These are phyloP conservation scores for Drosophila busckii DNA, from an alignment of 1,140 invertebrate species.

Conservation along the genomic window DNA sequence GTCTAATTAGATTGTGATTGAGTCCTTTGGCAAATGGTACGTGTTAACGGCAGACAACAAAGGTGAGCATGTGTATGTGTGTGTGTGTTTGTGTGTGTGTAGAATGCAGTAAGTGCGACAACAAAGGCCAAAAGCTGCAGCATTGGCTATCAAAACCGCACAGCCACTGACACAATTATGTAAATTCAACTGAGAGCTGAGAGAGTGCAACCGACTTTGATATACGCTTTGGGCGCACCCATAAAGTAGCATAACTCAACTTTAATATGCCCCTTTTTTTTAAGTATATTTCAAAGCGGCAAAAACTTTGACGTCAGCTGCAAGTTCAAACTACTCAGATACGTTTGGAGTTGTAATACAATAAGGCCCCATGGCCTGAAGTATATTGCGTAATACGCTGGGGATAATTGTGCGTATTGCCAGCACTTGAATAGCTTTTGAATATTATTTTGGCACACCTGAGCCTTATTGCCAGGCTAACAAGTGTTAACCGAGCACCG, in stretches of 20 bases:
- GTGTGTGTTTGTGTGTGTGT: not conserved
- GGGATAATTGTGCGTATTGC: constrained; percentile 54
- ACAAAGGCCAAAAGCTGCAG: constrained; percentile 15
- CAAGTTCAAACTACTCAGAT: no score
- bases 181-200: constrained; percentile 53
- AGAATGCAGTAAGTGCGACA: constrained; percentile 4
- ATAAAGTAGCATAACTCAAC: constrained; percentile 1
- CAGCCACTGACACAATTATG: constrained; percentile 69
- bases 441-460: constrained; percentile 57
- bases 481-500: constrained; percentile 8
- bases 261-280: no score
- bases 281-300: constrained; percentile 15
- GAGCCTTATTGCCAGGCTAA: constrained; percentile 51
- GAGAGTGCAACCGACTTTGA: constrained; percentile 18
- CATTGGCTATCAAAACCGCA: constrained; percentile 23
- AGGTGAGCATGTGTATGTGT: no score
- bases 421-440: constrained; percentile 28
- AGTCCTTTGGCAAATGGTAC: not conserved
- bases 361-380: no score
- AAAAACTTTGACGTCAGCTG: constrained; percentile 41
- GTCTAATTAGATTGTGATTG: constrained; percentile 44
- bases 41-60: not conserved
- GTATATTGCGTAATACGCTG: constrained; percentile 55
- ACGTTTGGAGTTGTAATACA: constrained; percentile 26
- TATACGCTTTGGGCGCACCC: constrained; percentile 5